Evolutionary conservation across 2,888 invertebrate genomes (phyloP), one percentile per base, ranked within the genome.

Genomic region (Rhimphoctona megacephalus): DNA sequence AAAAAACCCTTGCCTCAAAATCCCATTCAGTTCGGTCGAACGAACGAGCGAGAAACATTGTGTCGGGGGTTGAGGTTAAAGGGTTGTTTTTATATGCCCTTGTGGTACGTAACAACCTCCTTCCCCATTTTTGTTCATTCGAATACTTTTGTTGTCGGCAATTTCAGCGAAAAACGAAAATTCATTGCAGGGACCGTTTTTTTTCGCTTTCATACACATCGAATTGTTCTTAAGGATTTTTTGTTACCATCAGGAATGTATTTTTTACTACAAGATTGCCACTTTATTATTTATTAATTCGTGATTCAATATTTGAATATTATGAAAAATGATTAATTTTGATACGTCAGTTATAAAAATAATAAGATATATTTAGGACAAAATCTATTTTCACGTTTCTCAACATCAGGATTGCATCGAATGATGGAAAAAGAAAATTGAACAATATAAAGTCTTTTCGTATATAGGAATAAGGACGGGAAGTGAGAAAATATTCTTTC

Each of bases 1-100:
- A 66, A 61, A 80, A 61, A 78, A 54, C 66, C 11, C 22, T 43
- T 46, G 69, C 46, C 67, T 57, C 17, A 73, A 72, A 70, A 70
- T 69, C 54, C 69, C 70, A 81, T 86, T 86, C 73, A 70, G 78
- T 46, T 70, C 67, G 72, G 30, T 69, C 84, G 81, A 79, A 81
- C 77, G 74, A 86, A 66, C 36, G 64, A 74, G 67, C 22, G 69
- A 43, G 43, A 30, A 74, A 73, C 25, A 77, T 69, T 52, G 46
- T 49, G 19, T 67, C 46, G 66, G 3, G 61, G 70, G 30, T n/a
- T 66, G 70, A 64, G 76, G 49, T 74, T 46, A 82, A 77, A 81
- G 69, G 81, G 81, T 78, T 73, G 69, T 83, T 86, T 83, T 86
- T 81, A 73, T 77, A 33, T 39, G 30, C 52, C n/a, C 64, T 33